Evolutionary conservation across 1,140 invertebrate genomes (phyloP), one percentile per base, ranked within the genome.

Genomic region (Drosophila pachea): DNA sequence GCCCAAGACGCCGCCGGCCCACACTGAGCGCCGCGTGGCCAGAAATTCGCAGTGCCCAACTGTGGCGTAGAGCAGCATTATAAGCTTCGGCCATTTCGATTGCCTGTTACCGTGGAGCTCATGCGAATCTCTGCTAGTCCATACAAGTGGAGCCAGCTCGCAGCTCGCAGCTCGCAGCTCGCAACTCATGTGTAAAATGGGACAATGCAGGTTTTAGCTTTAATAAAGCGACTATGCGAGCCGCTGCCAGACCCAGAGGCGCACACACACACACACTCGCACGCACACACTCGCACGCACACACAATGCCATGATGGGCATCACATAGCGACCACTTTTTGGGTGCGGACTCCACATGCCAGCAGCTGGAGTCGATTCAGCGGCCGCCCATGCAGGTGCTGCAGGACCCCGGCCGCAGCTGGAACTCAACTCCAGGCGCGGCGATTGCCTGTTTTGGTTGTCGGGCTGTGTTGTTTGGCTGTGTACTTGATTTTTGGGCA

Each of bases 401-500:
- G 22, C 22, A 1, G 22, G 22, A 22, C 22, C 33, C 31, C 38
- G 12, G 54, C 14, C 32, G 16, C 38, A 12, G 52, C 52, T 16
- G 35, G 38, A 45, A 9, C 40, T 14, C 40, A 43, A 43, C 40
- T 43, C 14, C 40, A 43, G 61, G 40, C 31, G 40, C 42, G n/a
- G 40, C 40, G 40, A 67, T 61, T 54, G 63, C n/a, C 68, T 71
- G 64, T 67, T 55, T 35, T 63, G 42, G 45, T 52, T 49, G 58
- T 61, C 40, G 45, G 32, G 48, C 43, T 59, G 64, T 40, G 40
- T 54, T 61, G 42, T 54, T 68, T 83, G 81, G 74, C 61, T 84
- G 79, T 84, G 79, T 84, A 84, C 79, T 84, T 84, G 81, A 84
- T 84, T 84, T 84, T 86, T 86, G 81, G 81, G 81, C 67, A 84